Base-by-base conservation (phyloP, 2,797 vertebrate species). In the Brachyalestes nurse region DNA sequence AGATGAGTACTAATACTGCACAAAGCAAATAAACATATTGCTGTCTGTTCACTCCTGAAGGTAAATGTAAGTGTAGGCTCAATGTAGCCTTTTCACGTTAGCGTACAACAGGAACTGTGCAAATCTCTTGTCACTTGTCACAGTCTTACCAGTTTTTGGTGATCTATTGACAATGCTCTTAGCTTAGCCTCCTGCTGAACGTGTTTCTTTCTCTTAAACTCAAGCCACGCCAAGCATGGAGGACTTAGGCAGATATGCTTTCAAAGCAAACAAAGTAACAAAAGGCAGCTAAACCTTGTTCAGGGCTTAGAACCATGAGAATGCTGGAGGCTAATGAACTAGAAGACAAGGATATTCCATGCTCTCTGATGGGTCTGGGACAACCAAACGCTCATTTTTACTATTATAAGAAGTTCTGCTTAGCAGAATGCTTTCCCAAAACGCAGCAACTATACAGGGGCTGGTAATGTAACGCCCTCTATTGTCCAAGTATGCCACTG, bases 401-500 rank as follows among this genome's bases (percentile, higher is more conserved):
- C 42, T 12, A 7, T 8, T 45, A 45, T 45, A 12, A 45, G 10
- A 45, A 45, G 42, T 12, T 45, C 42, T 45, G 42, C 42, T 45
- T 57, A 66, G 34, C 62, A 34, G 62, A 34, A 38, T 55, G n/a
- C 23, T 61, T 23, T 55, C 9, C n/a, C 58, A 19, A 19, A 77
- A 45, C 17, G 2, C 7, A 69, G 64, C 19, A 42, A 0, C 17
- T 42, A 17, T 1, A 9, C 42, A 23, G 6, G 66, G 1, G 2
- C 55, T 78, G 42, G 17, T 34, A 60, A 70, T 49, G 14, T 28
- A 83, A 72, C 84, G 60, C 90, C 91, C 87, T 87, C 93, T 94
- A 79, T 78, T 85, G 92, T 85, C 60, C 8, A 81, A 83, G 49
- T 10, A 0, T 21, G 21, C 34, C 49, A 72, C 38, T 51, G 17